Evolutionary conservation across 2,113 vertebrate species (phyloP).

Genomic region (Apus apus): DNA sequence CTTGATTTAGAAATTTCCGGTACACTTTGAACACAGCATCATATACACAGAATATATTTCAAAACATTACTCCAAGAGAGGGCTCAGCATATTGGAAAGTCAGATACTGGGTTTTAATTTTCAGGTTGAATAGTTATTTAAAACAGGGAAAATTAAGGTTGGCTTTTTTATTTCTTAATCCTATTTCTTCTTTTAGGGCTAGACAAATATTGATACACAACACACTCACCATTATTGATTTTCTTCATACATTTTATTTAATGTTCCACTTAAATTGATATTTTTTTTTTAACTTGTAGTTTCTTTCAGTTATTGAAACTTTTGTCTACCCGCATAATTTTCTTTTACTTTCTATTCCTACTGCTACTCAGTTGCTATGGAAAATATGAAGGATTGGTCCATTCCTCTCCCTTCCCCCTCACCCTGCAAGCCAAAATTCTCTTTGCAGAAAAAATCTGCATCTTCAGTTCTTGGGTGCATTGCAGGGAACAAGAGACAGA

Average conservation of each 20-base stretch:
- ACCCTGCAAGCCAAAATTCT: not conserved
- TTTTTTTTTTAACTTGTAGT: not conserved
- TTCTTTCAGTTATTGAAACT: conserved; percentile 46
- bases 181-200: conserved; percentile 61
- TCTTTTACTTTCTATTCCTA: conserved; percentile 30
- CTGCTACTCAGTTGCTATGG: conserved; percentile 27
- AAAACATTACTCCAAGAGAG: conserved; percentile 49
- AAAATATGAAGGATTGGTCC: conserved; percentile 28
- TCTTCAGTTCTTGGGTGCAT: not conserved
- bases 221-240: conserved; percentile 65
- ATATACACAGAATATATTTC: conserved; percentile 50
- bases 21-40: conserved; percentile 28
- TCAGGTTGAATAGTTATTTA: conserved; percentile 73
- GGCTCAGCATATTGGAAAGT: conserved; percentile 66
- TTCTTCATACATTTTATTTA: conserved; percentile 59
- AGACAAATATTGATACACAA: conserved; percentile 67
- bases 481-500: not conserved
- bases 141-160: conserved; percentile 69
- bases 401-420: not conserved
- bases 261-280: conserved; percentile 52
- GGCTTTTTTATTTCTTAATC: conserved; percentile 73
- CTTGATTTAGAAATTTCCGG: conserved; percentile 58
- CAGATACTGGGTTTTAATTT: conserved; percentile 73
- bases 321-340: not conserved
- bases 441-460: not conserved